phyloP scores from a whole-genome alignment of 2,797 vertebrate genomes.

The Cuculus canorus region DNA sequence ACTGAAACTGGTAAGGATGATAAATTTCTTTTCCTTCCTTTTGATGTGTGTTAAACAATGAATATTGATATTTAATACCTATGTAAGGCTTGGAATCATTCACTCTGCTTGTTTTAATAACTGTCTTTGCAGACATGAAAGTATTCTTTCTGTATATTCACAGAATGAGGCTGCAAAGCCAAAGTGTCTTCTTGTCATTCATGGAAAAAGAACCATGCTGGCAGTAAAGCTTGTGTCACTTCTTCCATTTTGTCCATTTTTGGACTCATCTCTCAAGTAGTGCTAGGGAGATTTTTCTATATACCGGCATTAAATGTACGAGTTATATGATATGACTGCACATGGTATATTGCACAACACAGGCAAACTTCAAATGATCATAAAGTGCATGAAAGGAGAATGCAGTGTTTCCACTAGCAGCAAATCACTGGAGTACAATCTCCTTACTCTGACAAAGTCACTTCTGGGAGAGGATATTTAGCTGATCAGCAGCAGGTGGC shows the following conservation, averaged over 20 bases:
- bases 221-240: neutral
- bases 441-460: neutral
- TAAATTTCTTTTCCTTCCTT: neutral
- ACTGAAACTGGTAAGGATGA: neutral
- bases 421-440: neutral
- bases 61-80: neutral
- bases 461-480: neutral
- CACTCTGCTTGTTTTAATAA: neutral
- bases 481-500: neutral
- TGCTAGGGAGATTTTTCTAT: neutral
- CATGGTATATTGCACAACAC: neutral
- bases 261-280: neutral
- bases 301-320: neutral
- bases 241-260: neutral
- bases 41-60: neutral
- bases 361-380: neutral
- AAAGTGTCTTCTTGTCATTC: neutral
- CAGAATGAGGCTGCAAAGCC: accelerated
- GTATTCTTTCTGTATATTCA: neutral
- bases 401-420: neutral
- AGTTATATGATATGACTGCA: neutral
- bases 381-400: neutral
- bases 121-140: neutral
- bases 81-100: neutral
- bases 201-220: neutral